Evolutionary conservation across 2,888 invertebrate species (phyloP).

Genomic region (Serrognathus titanus): DNA sequence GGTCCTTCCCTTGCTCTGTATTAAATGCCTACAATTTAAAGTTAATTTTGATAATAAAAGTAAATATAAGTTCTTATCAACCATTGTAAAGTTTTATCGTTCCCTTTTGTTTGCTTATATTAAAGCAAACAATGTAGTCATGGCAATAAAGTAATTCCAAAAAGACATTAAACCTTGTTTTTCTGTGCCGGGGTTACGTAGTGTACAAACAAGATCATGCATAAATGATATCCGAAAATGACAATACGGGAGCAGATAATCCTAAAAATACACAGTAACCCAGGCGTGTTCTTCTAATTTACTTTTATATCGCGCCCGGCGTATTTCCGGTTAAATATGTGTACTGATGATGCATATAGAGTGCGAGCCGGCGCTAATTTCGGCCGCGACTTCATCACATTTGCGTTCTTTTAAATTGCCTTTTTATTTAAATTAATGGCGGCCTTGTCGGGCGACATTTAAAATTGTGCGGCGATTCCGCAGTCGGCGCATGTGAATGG

Average conservation of each 20-base stretch:
- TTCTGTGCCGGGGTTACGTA: too few relatives aligned
- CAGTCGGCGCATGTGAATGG: constrained; percentile 2
- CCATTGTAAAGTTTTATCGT: too few relatives aligned
- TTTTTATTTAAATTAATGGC: constrained; percentile 3
- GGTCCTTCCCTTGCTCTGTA: too few relatives aligned
- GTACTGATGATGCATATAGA: neutral
- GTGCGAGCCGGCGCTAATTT: constrained; percentile 1
- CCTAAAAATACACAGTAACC: neutral
- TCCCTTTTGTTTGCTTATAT: too few relatives aligned
- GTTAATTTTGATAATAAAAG: too few relatives aligned
- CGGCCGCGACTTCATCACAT: neutral
- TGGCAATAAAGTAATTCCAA: too few relatives aligned
- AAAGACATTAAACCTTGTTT: too few relatives aligned
- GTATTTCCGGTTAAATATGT: constrained; percentile 1
- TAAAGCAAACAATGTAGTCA: too few relatives aligned
- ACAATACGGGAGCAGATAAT: neutral
- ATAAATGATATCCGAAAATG: neutral
- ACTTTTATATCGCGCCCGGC: neutral
- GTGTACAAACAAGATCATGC: neutral
- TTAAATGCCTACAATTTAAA: too few relatives aligned
- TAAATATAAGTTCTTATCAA: too few relatives aligned
- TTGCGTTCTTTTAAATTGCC: constrained; percentile 3
- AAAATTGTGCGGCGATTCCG: neutral
- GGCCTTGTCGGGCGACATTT: neutral
- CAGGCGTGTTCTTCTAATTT: neutral